Conservation (phyloP, 2,888 invertebrate species). For the Electrophaes corylata region DNA sequence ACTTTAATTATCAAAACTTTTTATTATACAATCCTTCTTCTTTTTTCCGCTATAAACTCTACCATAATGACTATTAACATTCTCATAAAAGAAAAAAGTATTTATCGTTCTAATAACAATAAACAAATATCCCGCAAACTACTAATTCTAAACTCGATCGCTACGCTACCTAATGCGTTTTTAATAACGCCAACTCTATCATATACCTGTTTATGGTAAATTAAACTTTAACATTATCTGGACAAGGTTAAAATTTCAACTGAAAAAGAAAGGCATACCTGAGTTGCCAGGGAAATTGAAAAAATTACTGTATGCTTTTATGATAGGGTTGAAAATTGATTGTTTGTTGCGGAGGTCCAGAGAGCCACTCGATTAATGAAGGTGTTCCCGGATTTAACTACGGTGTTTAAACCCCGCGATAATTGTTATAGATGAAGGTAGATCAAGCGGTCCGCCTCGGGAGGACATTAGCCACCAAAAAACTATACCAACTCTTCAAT, state of each 20-base stretch:
- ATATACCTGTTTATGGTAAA: not conserved
- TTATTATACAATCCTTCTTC: not conserved
- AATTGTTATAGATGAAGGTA: constrained; percentile 69
- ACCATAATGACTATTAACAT: not conserved
- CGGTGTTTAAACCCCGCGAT: constrained; percentile 59
- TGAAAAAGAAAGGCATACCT: too few species aligned
- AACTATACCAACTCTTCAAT: constrained; percentile 4
- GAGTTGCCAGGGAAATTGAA: constrained; percentile 3
- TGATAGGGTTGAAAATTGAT: constrained; percentile 26
- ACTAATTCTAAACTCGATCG: constrained; percentile 28
- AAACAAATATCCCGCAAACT: constrained; percentile 38
- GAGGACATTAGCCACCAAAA: constrained; percentile 24
- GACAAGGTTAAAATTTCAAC: not conserved
- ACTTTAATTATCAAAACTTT: too few species aligned
- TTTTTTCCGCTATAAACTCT: not conserved
- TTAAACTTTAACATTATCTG: not conserved
- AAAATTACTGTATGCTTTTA: not conserved
- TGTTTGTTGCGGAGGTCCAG: constrained; percentile 23
- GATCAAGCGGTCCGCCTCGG: constrained; percentile 44
- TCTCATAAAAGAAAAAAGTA: not conserved
- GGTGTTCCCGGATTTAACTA: constrained; percentile 68
- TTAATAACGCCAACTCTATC: constrained; percentile 56
- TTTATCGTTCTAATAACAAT: constrained; percentile 31
- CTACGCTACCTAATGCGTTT: constrained; percentile 56
- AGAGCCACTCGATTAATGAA: constrained; percentile 62